Evolutionary conservation across 1,140 invertebrate genomes (phyloP).

Genomic region (Plectrocnemia conspersa): DNA sequence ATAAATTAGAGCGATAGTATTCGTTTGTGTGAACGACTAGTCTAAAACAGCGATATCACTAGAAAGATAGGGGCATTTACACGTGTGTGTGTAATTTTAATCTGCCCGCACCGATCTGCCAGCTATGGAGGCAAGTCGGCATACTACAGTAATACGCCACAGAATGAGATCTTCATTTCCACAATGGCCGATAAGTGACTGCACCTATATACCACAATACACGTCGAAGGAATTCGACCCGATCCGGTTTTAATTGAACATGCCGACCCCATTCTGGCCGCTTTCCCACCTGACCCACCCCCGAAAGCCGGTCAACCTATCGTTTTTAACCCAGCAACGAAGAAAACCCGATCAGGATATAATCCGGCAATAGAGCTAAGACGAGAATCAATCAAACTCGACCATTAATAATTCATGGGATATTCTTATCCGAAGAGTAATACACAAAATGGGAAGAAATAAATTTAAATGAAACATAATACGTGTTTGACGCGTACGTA

Average conservation of each 20-base stretch:
- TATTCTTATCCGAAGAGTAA: not conserved
- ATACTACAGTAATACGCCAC: conserved; percentile 1
- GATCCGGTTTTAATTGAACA: conserved; percentile 28
- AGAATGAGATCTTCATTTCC: conserved; percentile 6
- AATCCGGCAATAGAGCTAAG: not conserved
- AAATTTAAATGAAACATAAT: too few species aligned
- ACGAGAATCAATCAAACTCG: conserved; percentile 10
- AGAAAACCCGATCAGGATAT: too few species aligned
- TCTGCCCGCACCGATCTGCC: not conserved
- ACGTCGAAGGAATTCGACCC: conserved; percentile 13
- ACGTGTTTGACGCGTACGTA: too few species aligned
- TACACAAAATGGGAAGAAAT: too few species aligned
- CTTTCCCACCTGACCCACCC: not conserved
- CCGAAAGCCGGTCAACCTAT: too few species aligned
- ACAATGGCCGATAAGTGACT: not conserved
- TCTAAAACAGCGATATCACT: not conserved
- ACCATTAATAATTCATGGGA: conserved; percentile 15
- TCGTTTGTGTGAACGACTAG: not conserved
- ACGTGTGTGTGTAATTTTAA: not conserved
- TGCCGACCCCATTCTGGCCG: conserved; percentile 24
- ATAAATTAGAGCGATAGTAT: too few species aligned
- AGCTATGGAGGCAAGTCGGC: too few species aligned
- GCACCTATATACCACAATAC: not conserved
- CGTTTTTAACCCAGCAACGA: too few species aligned
- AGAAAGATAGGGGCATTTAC: not conserved